A percentile compares a stretch with the other conserved stretches of the same genome.
These are phyloP conservation scores for Coelopa pilipes DNA, from an alignment of 2,888 invertebrate genomes.

Conservation along the genomic window DNA sequence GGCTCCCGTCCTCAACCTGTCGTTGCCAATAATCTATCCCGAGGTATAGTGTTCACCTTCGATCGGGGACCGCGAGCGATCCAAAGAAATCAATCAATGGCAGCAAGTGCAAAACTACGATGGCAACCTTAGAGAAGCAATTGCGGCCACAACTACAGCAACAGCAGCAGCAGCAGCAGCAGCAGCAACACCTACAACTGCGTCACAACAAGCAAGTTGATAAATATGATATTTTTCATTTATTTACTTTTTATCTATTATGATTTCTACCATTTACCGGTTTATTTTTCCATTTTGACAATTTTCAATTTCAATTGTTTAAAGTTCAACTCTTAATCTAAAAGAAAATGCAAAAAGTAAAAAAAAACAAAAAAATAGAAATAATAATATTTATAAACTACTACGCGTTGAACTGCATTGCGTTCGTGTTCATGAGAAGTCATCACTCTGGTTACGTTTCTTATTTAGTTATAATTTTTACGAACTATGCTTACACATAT, in stretches of 20 bases:
- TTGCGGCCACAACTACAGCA: slow-evolving; percentile 4
- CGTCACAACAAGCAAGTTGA: slow-evolving; percentile 40
- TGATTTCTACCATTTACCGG: neutral
- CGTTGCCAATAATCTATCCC: slow-evolving; percentile 63
- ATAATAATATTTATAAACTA: slow-evolving; percentile 18
- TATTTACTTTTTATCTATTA: slow-evolving; percentile 11
- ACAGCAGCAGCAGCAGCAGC: slow-evolving; percentile 30
- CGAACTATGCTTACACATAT: no score
- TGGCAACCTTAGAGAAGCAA: neutral
- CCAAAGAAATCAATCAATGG: slow-evolving; percentile 34
- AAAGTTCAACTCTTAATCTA: slow-evolving; percentile 9
- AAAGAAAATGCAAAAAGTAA: neutral
- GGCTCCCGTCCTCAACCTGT: slow-evolving; percentile 62
- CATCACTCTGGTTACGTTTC: neutral
- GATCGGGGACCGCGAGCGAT: slow-evolving; percentile 41
- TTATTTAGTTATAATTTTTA: no score
- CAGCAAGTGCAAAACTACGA: neutral
- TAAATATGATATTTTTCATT: slow-evolving; percentile 22
- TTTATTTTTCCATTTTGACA: no score
- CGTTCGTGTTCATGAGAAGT: neutral
- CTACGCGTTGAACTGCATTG: slow-evolving; percentile 16
- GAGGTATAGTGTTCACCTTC: slow-evolving; percentile 46
- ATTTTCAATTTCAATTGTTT: no score
- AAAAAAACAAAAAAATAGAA: neutral
- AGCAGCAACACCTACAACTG: slow-evolving; percentile 18